phyloP scores from a whole-genome alignment of 2,113 vertebrate species.

The Chlorodrepanis virens region DNA sequence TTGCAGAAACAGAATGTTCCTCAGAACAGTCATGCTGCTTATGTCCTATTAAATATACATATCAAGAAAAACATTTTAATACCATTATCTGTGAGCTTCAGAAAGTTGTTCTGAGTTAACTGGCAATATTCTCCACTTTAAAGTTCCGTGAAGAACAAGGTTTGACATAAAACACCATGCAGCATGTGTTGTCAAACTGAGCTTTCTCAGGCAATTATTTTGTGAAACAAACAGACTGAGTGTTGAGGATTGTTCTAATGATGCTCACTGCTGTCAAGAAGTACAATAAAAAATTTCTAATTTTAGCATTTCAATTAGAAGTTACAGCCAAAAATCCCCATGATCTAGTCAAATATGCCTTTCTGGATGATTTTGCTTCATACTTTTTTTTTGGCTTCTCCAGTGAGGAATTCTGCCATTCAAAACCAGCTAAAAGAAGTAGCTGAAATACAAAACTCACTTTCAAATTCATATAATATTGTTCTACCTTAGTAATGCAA shows the following conservation, averaged over 20 bases:
- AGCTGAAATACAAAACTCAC: neutral
- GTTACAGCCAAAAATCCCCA: neutral
- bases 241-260: neutral
- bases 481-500: neutral
- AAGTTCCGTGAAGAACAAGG: neutral
- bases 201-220: conserved; percentile 1
- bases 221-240: conserved; percentile 11
- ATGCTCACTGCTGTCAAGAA: neutral
- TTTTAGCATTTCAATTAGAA: neutral
- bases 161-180: neutral
- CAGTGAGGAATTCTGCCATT: neutral
- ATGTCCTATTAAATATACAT: neutral
- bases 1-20: neutral
- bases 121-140: neutral
- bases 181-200: neutral
- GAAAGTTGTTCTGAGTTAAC: neutral
- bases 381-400: neutral
- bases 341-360: neutral
- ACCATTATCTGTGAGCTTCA: neutral
- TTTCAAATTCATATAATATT: neutral
- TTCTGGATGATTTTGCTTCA: neutral
- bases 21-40: neutral
- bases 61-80: neutral
- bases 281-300: neutral
- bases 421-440: neutral